Base-by-base conservation (phyloP, 2,797 vertebrate genomes). In the Phylloscopus collybita region DNA sequence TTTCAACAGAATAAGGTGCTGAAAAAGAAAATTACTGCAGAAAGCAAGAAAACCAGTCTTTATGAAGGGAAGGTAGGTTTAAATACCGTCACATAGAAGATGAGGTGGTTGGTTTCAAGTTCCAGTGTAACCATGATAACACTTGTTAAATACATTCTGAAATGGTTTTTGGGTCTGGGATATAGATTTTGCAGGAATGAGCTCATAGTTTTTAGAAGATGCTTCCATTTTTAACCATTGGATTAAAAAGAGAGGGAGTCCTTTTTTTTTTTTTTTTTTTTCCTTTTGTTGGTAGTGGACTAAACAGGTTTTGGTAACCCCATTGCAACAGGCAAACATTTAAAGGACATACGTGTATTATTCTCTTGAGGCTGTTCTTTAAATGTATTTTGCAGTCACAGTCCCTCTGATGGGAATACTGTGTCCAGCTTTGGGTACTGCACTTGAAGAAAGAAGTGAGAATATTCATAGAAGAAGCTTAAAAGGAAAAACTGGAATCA, bases 1-100 rank as follows among this genome's bases (percentile, higher is more conserved):
- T 83, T 98, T 97, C 97, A 85, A 97, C 90, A 99, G 99, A 99
- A 98, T 95, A 99, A 98, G 96, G 67, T 80, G 29, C 98, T 99
- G 59, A 98, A 98, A 96, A 99, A 98, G 94, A 98, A 98, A 97
- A 96, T 98, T 11, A 88, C 93, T 95, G 96, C 98, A 97, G 98
- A 98, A 93, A 98, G 71, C 87, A 98, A 96, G 78, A 98, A 98
- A 95, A 97, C 70, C 91, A 97, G 65, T 97, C 71, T 97, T 88
- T 98, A 97, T 91, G 97, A 99, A 97, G 96, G 80, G 92, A 97
- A 97, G 98, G 99, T 99, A 98, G 29, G 88, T 88, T 40, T 81
- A 42, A 73, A 56, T 66, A 67, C 20, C 13, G 49, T 26, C 29
- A 18, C 11, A 9, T 21, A 36, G 36, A 74, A 57, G 18, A 49